Evolutionary conservation across 2,888 invertebrate species (phyloP), one percentile per base, ranked within the genome.

Genomic region (Dichetophora obliterata): DNA sequence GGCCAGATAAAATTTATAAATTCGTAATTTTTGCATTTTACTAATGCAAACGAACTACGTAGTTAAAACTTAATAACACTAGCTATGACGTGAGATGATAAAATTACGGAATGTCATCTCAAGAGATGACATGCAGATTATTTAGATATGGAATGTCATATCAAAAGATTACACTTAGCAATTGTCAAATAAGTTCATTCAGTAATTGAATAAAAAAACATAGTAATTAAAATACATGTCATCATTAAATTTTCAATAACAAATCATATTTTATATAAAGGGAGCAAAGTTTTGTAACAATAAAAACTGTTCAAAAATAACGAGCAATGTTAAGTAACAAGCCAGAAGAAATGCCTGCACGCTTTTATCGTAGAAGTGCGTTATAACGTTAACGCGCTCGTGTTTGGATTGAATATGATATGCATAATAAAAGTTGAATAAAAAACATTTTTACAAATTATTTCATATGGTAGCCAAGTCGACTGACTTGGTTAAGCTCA

Each of bases 321-420:
- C 3, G 27, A 34, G n/a, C 27, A 24, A 5, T n/a, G 24, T 50
- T 27, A 50, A 31, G 24, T 68, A 22, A 50, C 50, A 22, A 48
- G 48, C 5, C 22, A 43, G 6, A 27, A 68, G n/a, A 66, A 37
- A 19, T 34, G 19, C 19, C 16, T n/a, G 16, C 16, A 68, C 16
- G 22, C 8, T 50, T 24, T 68, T 16, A 8, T 6, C 50, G 48
- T 68, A 22, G 68, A 59, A 59, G 27, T 14, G 59, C 63, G 63
- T 63, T 27, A 31, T 68, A 43, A 50, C 68, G 50, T 68, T 24
- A 11, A 50, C 50, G 27, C 63, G 63, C 34, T 63, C n/a, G 63
- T 34, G 27, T 63, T 63, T 63, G 27, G 5, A 24, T 61, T 3
- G 11, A 16, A 34, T 63, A 16, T n/a, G 8, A 14, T 27, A 34